Evolutionary conservation across 2,888 invertebrate species (phyloP).

Genomic region (Meiosimyza platycephala): DNA sequence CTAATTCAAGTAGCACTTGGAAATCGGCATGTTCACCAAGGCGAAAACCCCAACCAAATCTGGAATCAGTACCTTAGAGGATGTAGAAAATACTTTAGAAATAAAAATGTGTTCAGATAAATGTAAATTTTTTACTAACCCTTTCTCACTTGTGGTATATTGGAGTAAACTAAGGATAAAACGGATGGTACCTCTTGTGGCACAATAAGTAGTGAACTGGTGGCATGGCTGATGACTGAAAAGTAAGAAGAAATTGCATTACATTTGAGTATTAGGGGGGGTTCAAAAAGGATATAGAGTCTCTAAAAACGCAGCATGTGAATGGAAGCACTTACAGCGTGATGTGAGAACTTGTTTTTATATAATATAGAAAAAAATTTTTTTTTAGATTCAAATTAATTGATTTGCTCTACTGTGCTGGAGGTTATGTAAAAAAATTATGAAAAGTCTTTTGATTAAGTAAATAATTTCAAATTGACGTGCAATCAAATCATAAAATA

Average conservation of each 20-base stretch:
- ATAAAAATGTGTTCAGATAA: not conserved
- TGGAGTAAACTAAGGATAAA: conserved; percentile 83
- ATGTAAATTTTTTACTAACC: conserved; percentile 68
- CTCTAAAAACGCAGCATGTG: no score
- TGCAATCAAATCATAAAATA: no score
- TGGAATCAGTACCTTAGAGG: conserved; percentile 80
- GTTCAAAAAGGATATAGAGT: no score
- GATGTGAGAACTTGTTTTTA: no score
- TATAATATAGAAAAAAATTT: no score
- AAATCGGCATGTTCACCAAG: conserved; percentile 86
- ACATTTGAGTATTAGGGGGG: no score
- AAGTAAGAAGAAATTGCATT: conserved; percentile 14
- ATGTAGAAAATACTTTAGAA: not conserved
- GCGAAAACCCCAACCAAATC: conserved; percentile 82
- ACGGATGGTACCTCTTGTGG: conserved; percentile 85
- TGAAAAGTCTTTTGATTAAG: no score
- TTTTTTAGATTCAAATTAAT: no score
- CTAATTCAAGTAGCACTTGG: conserved; percentile 80
- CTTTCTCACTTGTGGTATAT: conserved; percentile 87
- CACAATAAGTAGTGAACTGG: conserved; percentile 72
- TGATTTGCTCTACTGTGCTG: no score
- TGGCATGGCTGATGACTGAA: conserved; percentile 67
- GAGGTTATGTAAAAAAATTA: no score
- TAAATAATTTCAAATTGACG: no score
- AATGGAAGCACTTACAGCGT: no score